Evolutionary conservation across 2,113 vertebrate species (phyloP).

Genomic region (Tympanuchus pallidicinctus): DNA sequence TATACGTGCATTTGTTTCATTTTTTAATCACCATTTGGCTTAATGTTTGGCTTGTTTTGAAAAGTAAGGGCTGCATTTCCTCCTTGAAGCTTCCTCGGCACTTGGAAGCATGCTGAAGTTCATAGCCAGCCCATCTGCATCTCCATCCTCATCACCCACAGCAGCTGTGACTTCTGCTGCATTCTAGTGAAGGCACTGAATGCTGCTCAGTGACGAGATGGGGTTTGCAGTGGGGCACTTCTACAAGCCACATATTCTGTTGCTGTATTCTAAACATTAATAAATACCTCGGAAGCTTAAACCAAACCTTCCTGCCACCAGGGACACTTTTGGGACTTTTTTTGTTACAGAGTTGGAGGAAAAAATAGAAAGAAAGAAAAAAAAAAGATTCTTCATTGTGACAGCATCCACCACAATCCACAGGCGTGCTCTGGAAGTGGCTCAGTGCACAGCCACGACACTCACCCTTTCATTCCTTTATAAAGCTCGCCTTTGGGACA

Average conservation of each 20-base stretch:
- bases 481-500: not conserved
- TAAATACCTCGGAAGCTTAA: not conserved
- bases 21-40: not conserved
- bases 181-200: not conserved
- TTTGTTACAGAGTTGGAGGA: not conserved
- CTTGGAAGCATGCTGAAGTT: not conserved
- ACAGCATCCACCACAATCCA: not conserved
- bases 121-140: not conserved
- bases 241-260: not conserved
- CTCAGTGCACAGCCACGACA: not conserved
- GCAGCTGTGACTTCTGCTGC: not conserved
- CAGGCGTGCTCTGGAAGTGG: not conserved
- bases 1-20: not conserved
- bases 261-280: not conserved
- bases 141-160: not conserved
- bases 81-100: not conserved
- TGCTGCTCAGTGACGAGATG: not conserved
- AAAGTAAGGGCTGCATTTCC: not conserved
- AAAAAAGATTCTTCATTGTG: not conserved
- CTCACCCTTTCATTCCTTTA: not conserved
- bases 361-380: no score
- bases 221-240: not conserved
- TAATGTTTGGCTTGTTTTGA: not conserved
- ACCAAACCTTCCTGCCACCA: not conserved
- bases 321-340: not conserved